Conservation (phyloP, 1,140 invertebrate genomes). For the Pantala flavescens region DNA sequence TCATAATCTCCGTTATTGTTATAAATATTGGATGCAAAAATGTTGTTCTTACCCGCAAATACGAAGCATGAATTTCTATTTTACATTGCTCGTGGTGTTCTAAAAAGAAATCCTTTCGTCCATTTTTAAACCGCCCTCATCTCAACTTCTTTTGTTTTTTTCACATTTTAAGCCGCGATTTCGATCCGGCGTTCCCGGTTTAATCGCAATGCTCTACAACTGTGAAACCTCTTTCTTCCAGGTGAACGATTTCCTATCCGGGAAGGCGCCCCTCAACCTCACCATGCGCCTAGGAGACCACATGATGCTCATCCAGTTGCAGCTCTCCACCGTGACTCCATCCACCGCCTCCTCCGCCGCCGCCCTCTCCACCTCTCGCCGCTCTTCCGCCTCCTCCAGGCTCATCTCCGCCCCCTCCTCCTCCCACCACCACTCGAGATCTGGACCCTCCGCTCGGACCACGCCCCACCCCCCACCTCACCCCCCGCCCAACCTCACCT, state of each 20-base stretch:
- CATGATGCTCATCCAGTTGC: slow-evolving; percentile 93
- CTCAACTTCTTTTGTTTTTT: no score
- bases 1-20: no score
- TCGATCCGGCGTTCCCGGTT: no score
- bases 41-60: no score
- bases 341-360: slow-evolving; percentile 23
- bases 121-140: no score
- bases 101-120: no score
- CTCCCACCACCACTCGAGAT: slow-evolving; percentile 20
- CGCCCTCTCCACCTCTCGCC: slow-evolving; percentile 23
- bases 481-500: slow-evolving; percentile 17
- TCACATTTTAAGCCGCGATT: no score
- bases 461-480: slow-evolving; percentile 25
- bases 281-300: slow-evolving; percentile 91
- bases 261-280: slow-evolving; percentile 83
- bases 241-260: slow-evolving; percentile 89
- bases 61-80: no score
- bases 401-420: slow-evolving; percentile 20
- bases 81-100: no score
- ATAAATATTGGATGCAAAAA: no score
- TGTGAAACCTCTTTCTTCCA: slow-evolving; percentile 30
- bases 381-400: slow-evolving; percentile 17
- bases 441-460: slow-evolving; percentile 24
- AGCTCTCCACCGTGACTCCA: slow-evolving; percentile 69
- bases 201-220: no score